A percentile compares a stretch with the other conserved stretches of the same genome.
These are phyloP conservation scores for Aphelenchoides besseyi DNA, from an alignment of 1,140 invertebrate genomes.

Conservation along the genomic window DNA sequence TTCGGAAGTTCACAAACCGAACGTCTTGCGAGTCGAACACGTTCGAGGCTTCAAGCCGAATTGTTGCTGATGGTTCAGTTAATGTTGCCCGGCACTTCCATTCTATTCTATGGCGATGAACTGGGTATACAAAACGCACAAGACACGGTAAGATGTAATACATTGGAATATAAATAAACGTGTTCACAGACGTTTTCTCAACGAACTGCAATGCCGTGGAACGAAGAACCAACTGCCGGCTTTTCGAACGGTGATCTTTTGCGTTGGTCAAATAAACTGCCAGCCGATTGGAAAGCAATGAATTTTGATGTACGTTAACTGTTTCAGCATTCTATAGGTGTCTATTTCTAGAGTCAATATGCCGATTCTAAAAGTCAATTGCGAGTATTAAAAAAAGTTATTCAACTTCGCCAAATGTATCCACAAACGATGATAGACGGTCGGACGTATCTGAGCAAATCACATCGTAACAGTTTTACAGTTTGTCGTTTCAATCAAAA, in stretches of 20 bases:
- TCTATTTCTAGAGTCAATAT: conserved; percentile 1
- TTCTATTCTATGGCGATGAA: conserved; percentile 52
- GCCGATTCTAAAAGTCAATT: conserved; percentile 30
- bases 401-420: conserved; percentile 19
- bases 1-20: conserved; percentile 38
- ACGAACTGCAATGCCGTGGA: conserved; percentile 32
- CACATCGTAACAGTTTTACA: conserved; percentile 27
- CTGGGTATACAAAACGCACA: conserved; percentile 30
- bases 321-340: neutral
- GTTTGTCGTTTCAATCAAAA: conserved; percentile 35
- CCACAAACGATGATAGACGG: conserved; percentile 15
- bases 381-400: conserved; percentile 25
- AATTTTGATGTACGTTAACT: conserved; percentile 24
- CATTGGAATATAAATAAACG: neutral
- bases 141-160: conserved; percentile 4
- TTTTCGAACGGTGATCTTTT: conserved; percentile 27
- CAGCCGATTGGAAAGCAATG: conserved; percentile 25
- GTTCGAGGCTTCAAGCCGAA: conserved; percentile 36
- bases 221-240: conserved; percentile 21
- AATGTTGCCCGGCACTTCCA: conserved; percentile 38
- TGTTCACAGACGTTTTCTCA: conserved; percentile 30
- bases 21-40: conserved; percentile 33
- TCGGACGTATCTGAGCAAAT: conserved; percentile 38
- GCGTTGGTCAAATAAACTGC: conserved; percentile 2
- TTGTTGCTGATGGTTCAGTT: conserved; percentile 43